These are phyloP conservation scores for Ochlodes sylvanus DNA, from an alignment of 2,888 invertebrate species.

Conservation along the genomic window DNA sequence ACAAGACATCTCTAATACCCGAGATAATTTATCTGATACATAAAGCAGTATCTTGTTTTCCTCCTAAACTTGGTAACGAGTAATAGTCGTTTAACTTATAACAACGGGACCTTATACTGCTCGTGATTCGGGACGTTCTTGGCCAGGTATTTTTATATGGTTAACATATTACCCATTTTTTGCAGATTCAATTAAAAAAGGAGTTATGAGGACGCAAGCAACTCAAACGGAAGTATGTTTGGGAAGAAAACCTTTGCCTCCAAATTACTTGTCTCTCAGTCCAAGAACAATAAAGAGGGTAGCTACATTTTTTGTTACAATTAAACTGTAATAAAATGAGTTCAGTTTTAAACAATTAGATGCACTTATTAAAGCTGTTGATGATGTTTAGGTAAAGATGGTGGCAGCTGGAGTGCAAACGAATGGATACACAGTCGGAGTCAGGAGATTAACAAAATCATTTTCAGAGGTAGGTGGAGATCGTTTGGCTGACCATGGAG, in stretches of 20 bases:
- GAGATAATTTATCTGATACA: no score
- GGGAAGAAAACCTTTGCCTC: constrained; percentile 89
- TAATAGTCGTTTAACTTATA: no score
- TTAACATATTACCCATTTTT: constrained; percentile 50
- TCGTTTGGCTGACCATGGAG: constrained; percentile 65
- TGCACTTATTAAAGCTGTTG: no score
- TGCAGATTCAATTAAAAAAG: constrained; percentile 92
- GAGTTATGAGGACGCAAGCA: constrained; percentile 96
- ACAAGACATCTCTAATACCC: no score
- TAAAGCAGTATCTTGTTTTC: no score
- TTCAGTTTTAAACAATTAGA: no score
- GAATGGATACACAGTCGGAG: constrained; percentile 88
- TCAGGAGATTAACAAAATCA: constrained; percentile 91
- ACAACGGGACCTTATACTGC: no score
- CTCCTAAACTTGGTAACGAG: no score
- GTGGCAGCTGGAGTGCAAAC: constrained; percentile 96
- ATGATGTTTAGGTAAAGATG: constrained; percentile 88
- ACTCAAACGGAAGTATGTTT: constrained; percentile 94
- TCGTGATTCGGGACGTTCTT: no score
- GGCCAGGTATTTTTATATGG: no score
- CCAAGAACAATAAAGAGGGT: constrained; percentile 93
- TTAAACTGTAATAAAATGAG: no score
- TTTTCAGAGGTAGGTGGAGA: constrained; percentile 89
- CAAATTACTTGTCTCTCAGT: constrained; percentile 89
- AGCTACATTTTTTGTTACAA: constrained; percentile 43